Evolutionary conservation across 2,113 vertebrate genomes (phyloP), one percentile per base, ranked within the genome.

Genomic region (Chelonoidis abingdonii): DNA sequence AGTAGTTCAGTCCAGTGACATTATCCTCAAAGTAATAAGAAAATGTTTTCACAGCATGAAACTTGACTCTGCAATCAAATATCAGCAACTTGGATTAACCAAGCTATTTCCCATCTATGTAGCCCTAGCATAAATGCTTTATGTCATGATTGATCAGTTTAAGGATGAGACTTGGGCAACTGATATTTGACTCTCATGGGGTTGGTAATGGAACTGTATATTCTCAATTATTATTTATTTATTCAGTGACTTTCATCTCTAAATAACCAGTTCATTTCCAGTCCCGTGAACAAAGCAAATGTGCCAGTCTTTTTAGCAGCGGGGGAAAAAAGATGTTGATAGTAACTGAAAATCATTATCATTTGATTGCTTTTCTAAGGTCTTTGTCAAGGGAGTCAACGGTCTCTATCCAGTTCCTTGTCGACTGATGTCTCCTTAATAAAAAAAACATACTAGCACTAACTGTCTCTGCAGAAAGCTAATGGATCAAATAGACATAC

Each of bases 1-100:
- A 86, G 38, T 57, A 47, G 16, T 29, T 35, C 76, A 44, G 22
- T n/a, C n/a, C 50, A 76, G 83, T 92, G 84, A 87, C 85, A 14
- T 96, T 88, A 89, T 93, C 82, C 94, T 89, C 81, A 86, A 80
- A 92, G 75, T 10, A 93, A 69, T 56, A 93, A 85, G 76, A 97
- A 76, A 44, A 44, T 44, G 62, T 86, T 91, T 52, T 24, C 44
- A 85, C 56, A 97, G 84, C 75, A 80, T 95, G 76, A 93, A 95
- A 84, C 69, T 94, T 94, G 75, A 57, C 93, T 96, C 90, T 41
- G 65, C 86, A 96, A 94, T 80, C 80, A 90, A 88, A 82, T 87
- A 91, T 83, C 53, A 92, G 80, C 89, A 62, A 84, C 78, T 86
- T 89, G 89, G 75, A 49, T 93, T 95, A 97, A 94, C 94, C 85